Conservation (phyloP, 1,140 invertebrate species). For the Sitobion miscanthi region DNA sequence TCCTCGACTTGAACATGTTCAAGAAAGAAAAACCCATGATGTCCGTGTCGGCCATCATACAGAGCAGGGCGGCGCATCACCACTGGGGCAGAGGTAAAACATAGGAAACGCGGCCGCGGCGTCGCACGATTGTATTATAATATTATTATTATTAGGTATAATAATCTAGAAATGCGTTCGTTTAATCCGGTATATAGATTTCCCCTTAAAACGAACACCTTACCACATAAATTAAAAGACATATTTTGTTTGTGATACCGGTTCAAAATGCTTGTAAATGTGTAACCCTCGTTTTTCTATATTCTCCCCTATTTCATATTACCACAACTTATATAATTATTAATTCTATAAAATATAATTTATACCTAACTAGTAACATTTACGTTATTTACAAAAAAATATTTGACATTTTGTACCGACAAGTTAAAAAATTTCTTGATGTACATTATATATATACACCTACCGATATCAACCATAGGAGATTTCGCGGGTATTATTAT, state of each 20-base stretch:
- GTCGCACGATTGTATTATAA: not conserved
- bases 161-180: not conserved
- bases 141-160: no score
- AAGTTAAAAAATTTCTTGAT: not conserved
- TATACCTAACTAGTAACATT: no score
- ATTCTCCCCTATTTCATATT: not conserved
- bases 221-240: not conserved
- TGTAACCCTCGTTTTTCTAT: not conserved
- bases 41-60: slow-evolving; percentile 80
- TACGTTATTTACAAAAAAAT: not conserved
- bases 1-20: slow-evolving; percentile 65
- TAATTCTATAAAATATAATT: not conserved
- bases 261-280: not conserved
- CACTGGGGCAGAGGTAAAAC: slow-evolving; percentile 66
- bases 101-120: not conserved
- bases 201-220: not conserved
- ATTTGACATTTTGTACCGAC: not conserved
- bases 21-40: slow-evolving; percentile 85
- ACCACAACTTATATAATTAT: no score
- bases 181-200: not conserved
- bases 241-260: not conserved
- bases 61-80: slow-evolving; percentile 68
- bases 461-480: not conserved
- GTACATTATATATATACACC: not conserved
- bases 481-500: not conserved